Base-by-base conservation (phyloP, 2,888 invertebrate species). In the Synergus umbraculus region DNA sequence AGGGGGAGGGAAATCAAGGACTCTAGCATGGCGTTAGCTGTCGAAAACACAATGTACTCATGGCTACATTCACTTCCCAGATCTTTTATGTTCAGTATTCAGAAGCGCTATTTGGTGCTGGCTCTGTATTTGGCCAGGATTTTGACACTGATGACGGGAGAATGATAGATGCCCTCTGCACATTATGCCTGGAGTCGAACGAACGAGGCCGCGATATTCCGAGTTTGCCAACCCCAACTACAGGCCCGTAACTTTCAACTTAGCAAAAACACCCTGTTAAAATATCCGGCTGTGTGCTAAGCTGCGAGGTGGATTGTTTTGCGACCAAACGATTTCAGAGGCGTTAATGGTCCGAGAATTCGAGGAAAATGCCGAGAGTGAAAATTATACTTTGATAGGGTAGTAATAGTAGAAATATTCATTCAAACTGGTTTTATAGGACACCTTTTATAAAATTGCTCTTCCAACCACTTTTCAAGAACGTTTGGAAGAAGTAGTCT, bases 81-180 rank as follows among this genome's bases (percentile, higher is more conserved):
- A 80, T 85, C 85, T 85, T 87, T 84, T 86, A 81, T 84, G 85
- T 86, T 86, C 84, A 76, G 80, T 83, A 85, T 87, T 87, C 83
- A 83, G 78, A 65, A 77, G 82, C 58, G 76, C 58, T 60, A 80
- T 79, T 78, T 78, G 82, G 77, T 83, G 82, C 81, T 77, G 79
- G 78, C 13, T 46, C 81, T 80, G 82, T 83, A 87, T 86, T 88
- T 85, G 86, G 84, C 82, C 79, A 80, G 84, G 83, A 87, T 87
- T 88, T 85, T 88, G 88, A 88, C 87, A 85, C 85, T 87, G 87
- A 87, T 87, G 86, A 85, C 83, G 83, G 81, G 80, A 73, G 78
- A 83, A 87, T 88, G 88, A 88, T 88, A 82, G 85, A 88, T 88
- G 86, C 81, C 82, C 80, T 73, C 9, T 69, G 15, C 29, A 49